Conservation (phyloP, 2,888 invertebrate genomes). For the Chrysina gloriosa region DNA sequence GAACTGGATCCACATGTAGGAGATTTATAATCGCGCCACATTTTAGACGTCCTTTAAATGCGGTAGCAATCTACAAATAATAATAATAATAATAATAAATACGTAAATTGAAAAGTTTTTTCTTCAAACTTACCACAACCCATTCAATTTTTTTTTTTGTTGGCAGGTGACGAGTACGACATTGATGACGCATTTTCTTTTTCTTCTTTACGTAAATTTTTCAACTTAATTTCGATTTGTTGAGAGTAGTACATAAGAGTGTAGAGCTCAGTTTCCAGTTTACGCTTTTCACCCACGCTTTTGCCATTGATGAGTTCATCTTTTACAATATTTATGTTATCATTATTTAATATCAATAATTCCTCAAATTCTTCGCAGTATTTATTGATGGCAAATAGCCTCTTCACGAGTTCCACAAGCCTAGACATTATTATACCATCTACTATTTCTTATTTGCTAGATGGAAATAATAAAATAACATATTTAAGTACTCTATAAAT, state of each 20-base stretch:
- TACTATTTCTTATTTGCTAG: background rate
- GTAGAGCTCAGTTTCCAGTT: background rate
- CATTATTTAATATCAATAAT: background rate
- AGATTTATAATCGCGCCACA: constrained; percentile 20
- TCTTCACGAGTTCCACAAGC: background rate
- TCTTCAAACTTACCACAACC: background rate
- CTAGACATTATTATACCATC: background rate
- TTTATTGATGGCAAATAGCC: constrained; percentile 1
- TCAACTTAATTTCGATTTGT: background rate
- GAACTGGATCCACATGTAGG: constrained; percentile 4
- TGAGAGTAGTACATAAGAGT: background rate
- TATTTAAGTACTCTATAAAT: background rate
- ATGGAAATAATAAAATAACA: background rate
- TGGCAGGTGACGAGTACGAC: too few species aligned
- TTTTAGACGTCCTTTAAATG: constrained; percentile 5
- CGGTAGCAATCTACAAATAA: background rate
- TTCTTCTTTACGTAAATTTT: too few species aligned
- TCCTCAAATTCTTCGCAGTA: background rate
- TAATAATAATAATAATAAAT: background rate
- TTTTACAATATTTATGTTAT: background rate
- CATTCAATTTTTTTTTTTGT: background rate
- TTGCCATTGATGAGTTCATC: background rate
- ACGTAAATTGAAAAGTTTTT: background rate
- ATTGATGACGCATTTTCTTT: background rate
- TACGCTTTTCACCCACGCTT: background rate